These are phyloP conservation scores for Sphaerophoria taeniata DNA, from an alignment of 2,888 invertebrate species.

Conservation along the genomic window DNA sequence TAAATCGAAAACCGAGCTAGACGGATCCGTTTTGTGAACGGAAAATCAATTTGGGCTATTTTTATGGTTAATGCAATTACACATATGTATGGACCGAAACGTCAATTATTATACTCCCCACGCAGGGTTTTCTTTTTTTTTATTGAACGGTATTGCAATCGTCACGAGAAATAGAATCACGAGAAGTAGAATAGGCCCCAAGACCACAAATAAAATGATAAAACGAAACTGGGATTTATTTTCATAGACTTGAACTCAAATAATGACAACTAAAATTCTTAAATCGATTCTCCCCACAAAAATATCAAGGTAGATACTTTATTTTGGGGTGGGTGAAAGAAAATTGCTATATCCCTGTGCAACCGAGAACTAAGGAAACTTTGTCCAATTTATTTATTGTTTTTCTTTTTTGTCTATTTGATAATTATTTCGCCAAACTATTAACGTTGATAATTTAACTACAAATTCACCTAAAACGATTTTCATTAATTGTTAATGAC, in stretches of 20 bases:
- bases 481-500: neutral
- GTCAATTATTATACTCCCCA: conserved; percentile 26
- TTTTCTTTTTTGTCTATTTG: conserved; percentile 40
- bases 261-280: conserved; percentile 42
- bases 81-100: conserved; percentile 4
- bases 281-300: conserved; percentile 62
- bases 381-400: conserved; percentile 38
- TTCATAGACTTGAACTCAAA: conserved; percentile 19
- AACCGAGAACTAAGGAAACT: neutral
- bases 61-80: conserved; percentile 34
- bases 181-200: conserved; percentile 11
- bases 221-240: conserved; percentile 43
- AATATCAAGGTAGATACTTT: conserved; percentile 60
- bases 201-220: conserved; percentile 8
- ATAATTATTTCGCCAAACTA: conserved; percentile 18
- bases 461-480: conserved; percentile 4
- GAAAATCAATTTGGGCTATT: conserved; percentile 61
- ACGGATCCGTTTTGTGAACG: conserved; percentile 34
- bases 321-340: conserved; percentile 26
- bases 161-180: conserved; percentile 19
- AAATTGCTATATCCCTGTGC: conserved; percentile 35
- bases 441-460: conserved; percentile 20
- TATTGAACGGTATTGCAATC: conserved; percentile 48
- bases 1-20: neutral
- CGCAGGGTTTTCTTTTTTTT: conserved; percentile 9